These are phyloP conservation scores for Siniperca undulata DNA, from an alignment of 2,797 vertebrate species.

Conservation along the genomic window DNA sequence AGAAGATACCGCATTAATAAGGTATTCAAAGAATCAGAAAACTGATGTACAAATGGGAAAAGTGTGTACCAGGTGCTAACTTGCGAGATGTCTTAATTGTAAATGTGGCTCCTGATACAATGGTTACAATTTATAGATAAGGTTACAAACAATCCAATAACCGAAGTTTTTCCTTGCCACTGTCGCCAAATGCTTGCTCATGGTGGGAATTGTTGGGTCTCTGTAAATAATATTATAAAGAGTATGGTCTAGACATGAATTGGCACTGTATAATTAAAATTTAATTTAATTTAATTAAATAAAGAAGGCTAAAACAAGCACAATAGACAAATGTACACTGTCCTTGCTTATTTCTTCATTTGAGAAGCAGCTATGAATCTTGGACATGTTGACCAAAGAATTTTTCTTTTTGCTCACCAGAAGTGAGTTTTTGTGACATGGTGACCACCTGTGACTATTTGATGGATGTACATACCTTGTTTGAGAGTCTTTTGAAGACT, in stretches of 20 bases:
- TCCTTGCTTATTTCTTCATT: background rate
- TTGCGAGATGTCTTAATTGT: background rate
- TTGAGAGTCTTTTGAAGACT: background rate
- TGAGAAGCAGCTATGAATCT: conserved; percentile 3
- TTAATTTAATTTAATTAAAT: background rate
- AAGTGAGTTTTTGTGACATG: background rate
- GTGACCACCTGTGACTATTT: background rate
- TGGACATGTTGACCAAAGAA: background rate
- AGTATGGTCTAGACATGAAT: too few relatives aligned
- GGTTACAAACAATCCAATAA: background rate
- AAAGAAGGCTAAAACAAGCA: background rate
- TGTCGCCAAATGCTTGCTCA: too few relatives aligned
- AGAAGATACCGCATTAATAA: background rate
- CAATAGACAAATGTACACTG: background rate
- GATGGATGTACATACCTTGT: conserved; percentile 7
- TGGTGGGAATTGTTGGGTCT: too few relatives aligned
- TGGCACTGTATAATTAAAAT: too few relatives aligned
- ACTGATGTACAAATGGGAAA: background rate
- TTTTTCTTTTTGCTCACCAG: background rate
- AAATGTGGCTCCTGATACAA: background rate
- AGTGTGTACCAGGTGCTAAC: background rate
- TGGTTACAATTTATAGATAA: background rate
- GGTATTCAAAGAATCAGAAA: background rate
- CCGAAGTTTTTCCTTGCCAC: too few relatives aligned
- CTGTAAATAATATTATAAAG: too few relatives aligned